Evolutionary conservation across 2,797 vertebrate genomes (phyloP).

Genomic region (Salarias fasciatus): DNA sequence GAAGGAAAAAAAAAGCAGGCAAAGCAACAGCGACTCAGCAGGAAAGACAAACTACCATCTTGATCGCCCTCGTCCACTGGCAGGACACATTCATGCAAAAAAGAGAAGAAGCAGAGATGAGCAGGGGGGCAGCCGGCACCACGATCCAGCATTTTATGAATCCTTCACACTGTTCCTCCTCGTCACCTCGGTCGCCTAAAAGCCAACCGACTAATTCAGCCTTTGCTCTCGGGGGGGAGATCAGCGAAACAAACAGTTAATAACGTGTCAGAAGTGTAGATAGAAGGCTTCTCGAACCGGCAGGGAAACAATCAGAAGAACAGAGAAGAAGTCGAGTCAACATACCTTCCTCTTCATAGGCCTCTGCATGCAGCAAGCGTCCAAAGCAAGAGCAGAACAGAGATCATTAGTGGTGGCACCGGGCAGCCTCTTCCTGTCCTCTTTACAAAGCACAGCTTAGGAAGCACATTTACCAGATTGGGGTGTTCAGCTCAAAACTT

Average conservation of each 20-base stretch:
- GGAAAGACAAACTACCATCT: slow-evolving; percentile 82
- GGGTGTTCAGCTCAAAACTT: slow-evolving; percentile 29
- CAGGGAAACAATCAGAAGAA: slow-evolving; percentile 41
- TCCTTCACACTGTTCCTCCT: slow-evolving; percentile 54
- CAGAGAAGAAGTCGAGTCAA: slow-evolving; percentile 64
- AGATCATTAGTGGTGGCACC: slow-evolving; percentile 69
- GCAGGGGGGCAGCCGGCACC: slow-evolving; percentile 44
- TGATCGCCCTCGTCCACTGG: slow-evolving; percentile 80
- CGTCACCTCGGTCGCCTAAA: slow-evolving; percentile 14
- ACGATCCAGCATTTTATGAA: slow-evolving; percentile 62
- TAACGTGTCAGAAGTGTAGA: neutral
- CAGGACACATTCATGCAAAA: slow-evolving; percentile 80
- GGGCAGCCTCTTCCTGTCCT: slow-evolving; percentile 42
- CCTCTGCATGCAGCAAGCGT: slow-evolving; percentile 87
- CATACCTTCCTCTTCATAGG: slow-evolving; percentile 88
- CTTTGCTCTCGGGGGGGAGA: slow-evolving; percentile 17
- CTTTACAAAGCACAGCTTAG: slow-evolving; percentile 54
- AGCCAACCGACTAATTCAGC: slow-evolving; percentile 8
- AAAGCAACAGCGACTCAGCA: slow-evolving; percentile 70
- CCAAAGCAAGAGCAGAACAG: slow-evolving; percentile 85
- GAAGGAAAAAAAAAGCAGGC: slow-evolving; percentile 62
- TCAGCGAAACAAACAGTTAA: neutral
- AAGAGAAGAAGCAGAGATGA: slow-evolving; percentile 79
- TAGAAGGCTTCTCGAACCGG: neutral
- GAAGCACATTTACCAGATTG: slow-evolving; percentile 62